Percentiles rank a stretch among this genome's conserved stretches.
These are phyloP conservation scores for Augiades crinisus DNA, from an alignment of 2,888 invertebrate genomes.

Conservation along the genomic window DNA sequence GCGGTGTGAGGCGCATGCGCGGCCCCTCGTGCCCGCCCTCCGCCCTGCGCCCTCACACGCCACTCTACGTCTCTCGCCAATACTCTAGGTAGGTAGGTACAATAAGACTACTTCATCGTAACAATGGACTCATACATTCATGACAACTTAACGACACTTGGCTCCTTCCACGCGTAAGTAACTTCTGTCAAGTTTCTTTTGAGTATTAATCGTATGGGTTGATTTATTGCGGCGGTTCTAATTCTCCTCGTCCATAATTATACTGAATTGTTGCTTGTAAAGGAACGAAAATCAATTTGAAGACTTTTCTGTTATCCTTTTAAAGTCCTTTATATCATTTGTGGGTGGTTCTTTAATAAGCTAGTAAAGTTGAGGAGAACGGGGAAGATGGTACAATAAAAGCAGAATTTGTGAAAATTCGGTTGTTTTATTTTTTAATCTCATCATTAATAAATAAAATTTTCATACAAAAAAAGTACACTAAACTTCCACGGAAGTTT, in stretches of 20 bases:
- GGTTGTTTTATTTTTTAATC: constrained; percentile 64
- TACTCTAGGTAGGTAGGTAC: background rate
- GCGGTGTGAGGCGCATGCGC: constrained; percentile 37
- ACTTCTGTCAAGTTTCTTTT: too few relatives aligned
- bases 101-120: too few relatives aligned
- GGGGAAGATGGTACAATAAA: constrained; percentile 32
- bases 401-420: constrained; percentile 49
- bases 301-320: too few relatives aligned
- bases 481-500: constrained; percentile 39
- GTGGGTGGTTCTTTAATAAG: background rate
- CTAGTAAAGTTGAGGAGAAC: background rate
- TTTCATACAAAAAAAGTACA: constrained; percentile 66
- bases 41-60: constrained; percentile 32
- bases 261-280: too few relatives aligned
- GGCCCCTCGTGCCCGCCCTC: constrained; percentile 27
- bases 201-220: too few relatives aligned
- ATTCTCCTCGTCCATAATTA: too few relatives aligned
- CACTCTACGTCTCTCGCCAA: constrained; percentile 4
- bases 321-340: too few relatives aligned
- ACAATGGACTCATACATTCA: too few relatives aligned
- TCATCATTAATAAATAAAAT: constrained; percentile 64
- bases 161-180: background rate
- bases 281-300: too few relatives aligned
- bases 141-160: background rate
- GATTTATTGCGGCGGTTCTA: too few relatives aligned